These are phyloP conservation scores for Crossaster papposus DNA, from an alignment of 53 echinoderm and acorn worm genomes.

Conservation along the genomic window DNA sequence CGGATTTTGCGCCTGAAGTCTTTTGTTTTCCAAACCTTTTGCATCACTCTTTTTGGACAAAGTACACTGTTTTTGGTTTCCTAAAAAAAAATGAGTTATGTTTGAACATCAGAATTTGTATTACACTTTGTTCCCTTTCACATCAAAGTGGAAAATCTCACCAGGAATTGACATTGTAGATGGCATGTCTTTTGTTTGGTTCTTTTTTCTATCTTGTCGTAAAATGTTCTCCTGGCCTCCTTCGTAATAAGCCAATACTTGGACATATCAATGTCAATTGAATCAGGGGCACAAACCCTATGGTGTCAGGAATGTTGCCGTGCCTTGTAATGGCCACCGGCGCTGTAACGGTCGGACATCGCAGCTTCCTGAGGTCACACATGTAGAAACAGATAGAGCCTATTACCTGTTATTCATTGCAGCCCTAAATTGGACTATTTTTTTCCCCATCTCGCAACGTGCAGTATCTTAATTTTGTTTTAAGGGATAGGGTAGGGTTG, in stretches of 20 bases:
- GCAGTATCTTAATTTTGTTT: neutral
- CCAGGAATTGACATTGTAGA: neutral
- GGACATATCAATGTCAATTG: neutral
- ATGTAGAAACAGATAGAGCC: neutral
- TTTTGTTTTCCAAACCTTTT: no score
- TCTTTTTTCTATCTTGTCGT: neutral
- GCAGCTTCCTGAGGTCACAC: neutral
- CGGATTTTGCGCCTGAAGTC: no score
- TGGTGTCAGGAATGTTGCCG: constrained; percentile 2
- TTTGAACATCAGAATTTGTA: no score
- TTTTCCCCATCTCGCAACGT: neutral
- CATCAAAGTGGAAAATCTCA: neutral
- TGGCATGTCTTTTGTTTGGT: neutral
- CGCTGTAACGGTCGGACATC: neutral
- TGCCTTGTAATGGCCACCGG: neutral
- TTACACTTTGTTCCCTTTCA: no score
- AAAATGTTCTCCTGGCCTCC: neutral
- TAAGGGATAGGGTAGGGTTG: neutral
- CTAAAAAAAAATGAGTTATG: no score
- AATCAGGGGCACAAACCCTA: neutral
- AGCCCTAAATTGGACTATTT: neutral
- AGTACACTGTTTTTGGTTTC: no score
- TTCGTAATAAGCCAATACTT: neutral
- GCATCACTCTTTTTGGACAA: no score
- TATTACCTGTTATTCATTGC: neutral